Base-by-base conservation (phyloP, 2,888 invertebrate genomes). In the Tuberolachnus salignus region DNA sequence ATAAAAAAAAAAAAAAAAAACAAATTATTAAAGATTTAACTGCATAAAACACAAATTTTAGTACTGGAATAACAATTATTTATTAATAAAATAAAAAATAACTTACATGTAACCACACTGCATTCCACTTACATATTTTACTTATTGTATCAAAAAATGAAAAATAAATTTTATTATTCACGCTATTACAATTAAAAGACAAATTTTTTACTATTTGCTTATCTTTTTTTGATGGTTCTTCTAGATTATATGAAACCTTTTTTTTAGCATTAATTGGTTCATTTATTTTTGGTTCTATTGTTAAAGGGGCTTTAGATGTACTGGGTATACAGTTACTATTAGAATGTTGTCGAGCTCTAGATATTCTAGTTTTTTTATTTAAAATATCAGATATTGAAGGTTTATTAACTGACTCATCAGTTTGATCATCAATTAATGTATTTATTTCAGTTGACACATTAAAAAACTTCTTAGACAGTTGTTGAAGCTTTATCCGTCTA, bases 91-190 rank as follows among this genome's bases (percentile, higher is more conserved):
- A 49, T 8, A 1, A 49, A 34, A 34, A 34, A 49, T 46, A 57
- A 69, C 78, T 67, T 69, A 78, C 78, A 59, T 34, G 34, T 11
- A 78, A 59, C 78, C 78, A 78, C 13, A 69, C 49, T 13, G 59
- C 67, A 78, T 78, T 78, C 78, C 78, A 78, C 9, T 78, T 78
- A 55, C 78, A 78, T 49, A 78, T 78, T 69, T 0, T 69, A 49
- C 78, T 78, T 59, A 78, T 26, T 34, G 67, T 78, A 34, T 78
- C 67, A 59, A 42, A 78, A 59, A 49, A 78, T 42, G 34, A 4
- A 57, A 34, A 59, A 67, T 42, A 49, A 21, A 19, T 11, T 34
- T 8, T 16, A 21, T 59, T 67, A 0, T 3, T 16, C 23, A 44
- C 16, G 19, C 16, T 57, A 19, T 57, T 67, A 21, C 11, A 49